phyloP scores from a whole-genome alignment of 2,797 vertebrate species.

The Mus spretus region DNA sequence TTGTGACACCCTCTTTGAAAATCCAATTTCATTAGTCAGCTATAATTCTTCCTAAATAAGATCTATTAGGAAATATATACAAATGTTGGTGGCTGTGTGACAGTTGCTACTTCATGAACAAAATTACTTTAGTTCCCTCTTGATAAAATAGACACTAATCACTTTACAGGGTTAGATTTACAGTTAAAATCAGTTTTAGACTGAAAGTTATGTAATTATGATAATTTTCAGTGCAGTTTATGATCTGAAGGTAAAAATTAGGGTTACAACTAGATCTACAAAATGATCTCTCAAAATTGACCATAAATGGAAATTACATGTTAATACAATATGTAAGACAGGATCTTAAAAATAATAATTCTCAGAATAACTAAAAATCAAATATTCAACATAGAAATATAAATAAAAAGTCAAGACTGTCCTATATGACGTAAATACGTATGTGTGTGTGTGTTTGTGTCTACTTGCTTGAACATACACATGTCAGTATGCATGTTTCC shows the following conservation, averaged over 20 bases:
- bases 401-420: not conserved
- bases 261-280: not conserved
- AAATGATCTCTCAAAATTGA: not conserved
- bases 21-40: not conserved
- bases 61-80: not conserved
- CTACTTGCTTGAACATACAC: not conserved
- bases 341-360: not conserved
- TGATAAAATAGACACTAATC: not conserved
- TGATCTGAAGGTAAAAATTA: not conserved
- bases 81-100: not conserved
- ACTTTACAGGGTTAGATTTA: not conserved
- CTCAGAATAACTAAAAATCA: not conserved
- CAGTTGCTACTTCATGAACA: not conserved
- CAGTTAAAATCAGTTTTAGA: not conserved
- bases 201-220: not conserved
- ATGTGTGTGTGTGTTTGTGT: not conserved
- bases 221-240: slow-evolving; percentile 43
- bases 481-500: fast-evolving
- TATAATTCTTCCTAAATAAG: not conserved
- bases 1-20: not conserved
- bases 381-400: not conserved
- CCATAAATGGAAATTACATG: not conserved
- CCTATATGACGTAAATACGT: not conserved
- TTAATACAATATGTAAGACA: not conserved
- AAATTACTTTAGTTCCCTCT: not conserved